Evolutionary conservation across 2,797 vertebrate genomes (phyloP).

Genomic region (Semaprochilodus insignis): DNA sequence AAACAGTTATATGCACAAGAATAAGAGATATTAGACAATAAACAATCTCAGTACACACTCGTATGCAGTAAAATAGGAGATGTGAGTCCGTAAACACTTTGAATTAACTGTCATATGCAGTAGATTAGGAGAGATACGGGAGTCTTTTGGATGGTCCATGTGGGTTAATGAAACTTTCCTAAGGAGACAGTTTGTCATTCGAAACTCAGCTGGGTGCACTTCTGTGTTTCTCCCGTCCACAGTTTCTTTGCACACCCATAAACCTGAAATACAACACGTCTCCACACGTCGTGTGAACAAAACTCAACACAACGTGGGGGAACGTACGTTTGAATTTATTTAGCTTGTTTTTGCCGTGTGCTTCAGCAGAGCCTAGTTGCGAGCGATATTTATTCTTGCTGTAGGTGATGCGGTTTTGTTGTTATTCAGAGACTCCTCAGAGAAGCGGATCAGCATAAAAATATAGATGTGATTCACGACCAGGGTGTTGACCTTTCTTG

Average conservation of each 20-base stretch:
- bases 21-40: too few relatives aligned
- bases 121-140: neutral
- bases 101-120: too few relatives aligned
- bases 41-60: too few relatives aligned
- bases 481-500: constrained; percentile 40
- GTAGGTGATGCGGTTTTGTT: constrained; percentile 20
- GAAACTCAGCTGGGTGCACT: neutral
- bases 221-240: neutral
- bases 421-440: constrained; percentile 16
- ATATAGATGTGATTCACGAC: constrained; percentile 14
- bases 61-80: too few relatives aligned
- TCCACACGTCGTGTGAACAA: constrained; percentile 3
- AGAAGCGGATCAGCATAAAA: neutral
- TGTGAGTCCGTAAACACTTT: too few relatives aligned
- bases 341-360: neutral
- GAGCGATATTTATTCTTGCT: constrained; percentile 1
- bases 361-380: neutral
- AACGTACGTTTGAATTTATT: neutral
- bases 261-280: constrained; percentile 26
- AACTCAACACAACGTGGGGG: neutral
- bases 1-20: too few relatives aligned
- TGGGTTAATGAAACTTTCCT: neutral
- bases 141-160: neutral
- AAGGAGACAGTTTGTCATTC: neutral
- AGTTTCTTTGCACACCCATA: neutral